phyloP scores from a whole-genome alignment of 1,140 invertebrate genomes.

The Lysiphlebus fabarum region DNA sequence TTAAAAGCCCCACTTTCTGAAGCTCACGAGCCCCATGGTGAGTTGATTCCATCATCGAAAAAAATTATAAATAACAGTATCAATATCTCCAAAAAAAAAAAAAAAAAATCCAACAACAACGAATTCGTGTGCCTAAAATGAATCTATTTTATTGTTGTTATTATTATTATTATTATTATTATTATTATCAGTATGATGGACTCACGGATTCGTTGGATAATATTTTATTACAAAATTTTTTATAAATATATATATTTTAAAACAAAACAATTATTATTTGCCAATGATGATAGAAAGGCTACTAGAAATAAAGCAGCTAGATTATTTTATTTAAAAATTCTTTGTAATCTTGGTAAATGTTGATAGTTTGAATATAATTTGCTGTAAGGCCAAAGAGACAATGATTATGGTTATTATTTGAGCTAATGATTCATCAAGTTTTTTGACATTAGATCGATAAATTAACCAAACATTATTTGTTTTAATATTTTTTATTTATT shows the following conservation, averaged over 20 bases:
- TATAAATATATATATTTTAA: slow-evolving; percentile 3
- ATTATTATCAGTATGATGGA: background rate
- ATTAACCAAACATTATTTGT: slow-evolving; percentile 25
- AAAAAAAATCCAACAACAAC: no score
- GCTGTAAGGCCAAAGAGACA: slow-evolving; percentile 57
- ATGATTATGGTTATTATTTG: slow-evolving; percentile 34
- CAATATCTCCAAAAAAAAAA: no score
- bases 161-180: no score
- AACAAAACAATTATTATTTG: slow-evolving; percentile 27
- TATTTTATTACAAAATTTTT: slow-evolving; percentile 22
- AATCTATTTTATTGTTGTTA: no score
- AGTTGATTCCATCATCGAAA: slow-evolving; percentile 32
- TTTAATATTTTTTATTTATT: slow-evolving; percentile 26
- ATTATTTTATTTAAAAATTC: slow-evolving; percentile 41
- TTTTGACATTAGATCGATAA: slow-evolving; percentile 22
- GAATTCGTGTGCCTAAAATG: no score
- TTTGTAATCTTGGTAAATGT: slow-evolving; percentile 56
- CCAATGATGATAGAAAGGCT: slow-evolving; percentile 53
- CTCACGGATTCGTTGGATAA: slow-evolving; percentile 32
- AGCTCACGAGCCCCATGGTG: slow-evolving; percentile 61
- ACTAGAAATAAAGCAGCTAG: slow-evolving; percentile 41
- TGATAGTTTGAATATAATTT: slow-evolving; percentile 39
- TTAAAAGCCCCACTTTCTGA: slow-evolving; percentile 54
- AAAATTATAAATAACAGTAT: no score
- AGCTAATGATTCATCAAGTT: slow-evolving; percentile 20